Evolutionary conservation across 1,140 invertebrate genomes (phyloP).

Genomic region (Galendromus occidentalis): DNA sequence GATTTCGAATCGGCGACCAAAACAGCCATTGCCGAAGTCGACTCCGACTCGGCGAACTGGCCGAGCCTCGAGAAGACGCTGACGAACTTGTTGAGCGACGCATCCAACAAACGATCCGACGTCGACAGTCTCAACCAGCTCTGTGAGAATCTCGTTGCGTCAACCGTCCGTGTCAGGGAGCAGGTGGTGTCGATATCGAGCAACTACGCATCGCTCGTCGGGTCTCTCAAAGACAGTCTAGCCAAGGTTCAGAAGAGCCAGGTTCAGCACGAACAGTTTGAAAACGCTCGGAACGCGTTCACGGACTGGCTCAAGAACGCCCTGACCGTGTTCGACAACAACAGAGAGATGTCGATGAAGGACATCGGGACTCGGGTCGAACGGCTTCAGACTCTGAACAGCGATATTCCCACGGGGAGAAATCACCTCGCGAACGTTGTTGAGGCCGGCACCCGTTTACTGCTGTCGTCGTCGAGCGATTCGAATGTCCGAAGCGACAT

Average conservation of each 20-base stretch:
- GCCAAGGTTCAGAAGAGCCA: slow-evolving; percentile 66
- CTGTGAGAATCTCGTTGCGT: slow-evolving; percentile 18
- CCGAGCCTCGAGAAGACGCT: slow-evolving; percentile 20
- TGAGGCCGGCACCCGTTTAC: neutral
- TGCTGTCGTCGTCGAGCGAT: neutral
- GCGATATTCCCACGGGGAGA: slow-evolving; percentile 12
- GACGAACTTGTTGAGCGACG: slow-evolving; percentile 47
- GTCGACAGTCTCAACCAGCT: slow-evolving; percentile 13
- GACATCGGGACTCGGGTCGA: slow-evolving; percentile 53
- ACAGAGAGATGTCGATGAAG: slow-evolving; percentile 44
- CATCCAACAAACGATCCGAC: slow-evolving; percentile 31
- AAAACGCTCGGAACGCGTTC: slow-evolving; percentile 57
- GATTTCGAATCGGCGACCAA: neutral
- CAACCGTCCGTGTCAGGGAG: slow-evolving; percentile 14
- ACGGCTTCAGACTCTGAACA: slow-evolving; percentile 50
- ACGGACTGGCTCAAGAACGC: slow-evolving; percentile 56
- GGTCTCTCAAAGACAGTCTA: slow-evolving; percentile 32
- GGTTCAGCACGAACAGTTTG: slow-evolving; percentile 66
- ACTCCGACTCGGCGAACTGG: neutral
- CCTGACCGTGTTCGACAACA: slow-evolving; percentile 54
- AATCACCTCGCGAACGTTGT: slow-evolving; percentile 4
- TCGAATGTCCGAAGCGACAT: neutral
- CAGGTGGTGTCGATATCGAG: slow-evolving; percentile 14
- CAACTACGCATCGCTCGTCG: slow-evolving; percentile 11
- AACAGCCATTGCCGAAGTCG: neutral